Percentiles rank a stretch among this genome's conserved stretches.
These are phyloP conservation scores for Rhinolophus ferrumequinum DNA, from an alignment of 2,113 vertebrate genomes.

Conservation along the genomic window DNA sequence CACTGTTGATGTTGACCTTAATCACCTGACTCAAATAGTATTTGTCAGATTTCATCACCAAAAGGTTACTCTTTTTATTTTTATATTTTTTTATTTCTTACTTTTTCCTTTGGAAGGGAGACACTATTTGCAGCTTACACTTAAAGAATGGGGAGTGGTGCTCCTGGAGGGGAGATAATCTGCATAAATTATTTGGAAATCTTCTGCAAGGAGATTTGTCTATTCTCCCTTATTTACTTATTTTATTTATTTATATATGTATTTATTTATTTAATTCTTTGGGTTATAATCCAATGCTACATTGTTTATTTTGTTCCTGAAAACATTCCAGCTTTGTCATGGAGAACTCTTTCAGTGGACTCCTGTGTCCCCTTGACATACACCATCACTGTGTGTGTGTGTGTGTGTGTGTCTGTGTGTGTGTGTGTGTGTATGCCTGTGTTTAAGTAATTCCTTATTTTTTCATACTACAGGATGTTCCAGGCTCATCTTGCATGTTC, in stretches of 20 bases:
- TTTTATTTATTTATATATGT: background rate
- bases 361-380: background rate
- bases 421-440: fast-evolving
- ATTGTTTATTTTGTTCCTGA: background rate
- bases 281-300: background rate
- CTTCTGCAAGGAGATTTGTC: background rate
- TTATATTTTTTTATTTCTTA: background rate
- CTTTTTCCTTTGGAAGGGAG: background rate
- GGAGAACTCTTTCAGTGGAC: background rate
- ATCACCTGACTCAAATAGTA: background rate
- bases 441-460: background rate
- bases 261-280: background rate
- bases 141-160: background rate
- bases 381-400: background rate
- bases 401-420: fast-evolving
- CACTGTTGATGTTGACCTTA: background rate
- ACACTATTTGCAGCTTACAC: background rate
- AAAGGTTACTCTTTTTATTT: background rate
- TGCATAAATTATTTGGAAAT: background rate
- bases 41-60: background rate
- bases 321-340: background rate
- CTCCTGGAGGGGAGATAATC: background rate
- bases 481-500: background rate
- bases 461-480: background rate
- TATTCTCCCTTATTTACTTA: background rate